Evolutionary conservation across 2,113 vertebrate species (phyloP).

Genomic region (Epinephelus moara): DNA sequence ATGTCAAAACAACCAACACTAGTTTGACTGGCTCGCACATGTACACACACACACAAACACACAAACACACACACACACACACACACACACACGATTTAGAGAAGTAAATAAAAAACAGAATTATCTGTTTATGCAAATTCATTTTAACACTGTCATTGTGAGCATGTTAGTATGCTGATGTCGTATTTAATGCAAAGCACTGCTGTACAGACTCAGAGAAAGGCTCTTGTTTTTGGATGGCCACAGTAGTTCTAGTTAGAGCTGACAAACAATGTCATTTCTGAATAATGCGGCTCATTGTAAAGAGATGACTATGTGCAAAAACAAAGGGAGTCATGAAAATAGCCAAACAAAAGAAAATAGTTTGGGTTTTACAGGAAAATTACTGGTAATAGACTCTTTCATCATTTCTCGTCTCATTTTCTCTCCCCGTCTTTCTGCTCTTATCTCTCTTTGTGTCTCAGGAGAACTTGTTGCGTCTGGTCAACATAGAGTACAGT

Average conservation of each 20-base stretch:
- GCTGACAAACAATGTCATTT: background rate
- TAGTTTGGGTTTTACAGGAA: constrained; percentile 8
- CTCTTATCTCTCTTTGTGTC: constrained; percentile 56
- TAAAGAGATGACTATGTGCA: background rate
- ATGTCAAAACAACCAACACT: no score
- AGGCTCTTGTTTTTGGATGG: background rate
- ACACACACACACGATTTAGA: no score
- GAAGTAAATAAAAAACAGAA: no score
- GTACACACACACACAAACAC: no score
- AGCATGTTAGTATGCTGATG: background rate
- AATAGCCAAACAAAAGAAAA: constrained; percentile 10
- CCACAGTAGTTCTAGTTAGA: background rate
- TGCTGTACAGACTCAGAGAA: background rate
- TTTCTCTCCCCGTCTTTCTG: constrained; percentile 24
- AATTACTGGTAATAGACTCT: background rate
- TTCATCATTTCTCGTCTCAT: constrained; percentile 19
- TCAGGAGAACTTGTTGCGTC: constrained; percentile 94
- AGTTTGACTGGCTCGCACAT: no score
- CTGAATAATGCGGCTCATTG: background rate
- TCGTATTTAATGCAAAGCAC: background rate
- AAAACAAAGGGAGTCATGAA: background rate
- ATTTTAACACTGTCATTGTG: background rate
- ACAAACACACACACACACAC: no score
- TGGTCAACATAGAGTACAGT: constrained; percentile 94
- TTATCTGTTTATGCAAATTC: no score